A percentile compares a stretch with the other conserved stretches of the same genome.
Conservation (phyloP, 2,113 vertebrate species). For the Athene noctua region DNA sequence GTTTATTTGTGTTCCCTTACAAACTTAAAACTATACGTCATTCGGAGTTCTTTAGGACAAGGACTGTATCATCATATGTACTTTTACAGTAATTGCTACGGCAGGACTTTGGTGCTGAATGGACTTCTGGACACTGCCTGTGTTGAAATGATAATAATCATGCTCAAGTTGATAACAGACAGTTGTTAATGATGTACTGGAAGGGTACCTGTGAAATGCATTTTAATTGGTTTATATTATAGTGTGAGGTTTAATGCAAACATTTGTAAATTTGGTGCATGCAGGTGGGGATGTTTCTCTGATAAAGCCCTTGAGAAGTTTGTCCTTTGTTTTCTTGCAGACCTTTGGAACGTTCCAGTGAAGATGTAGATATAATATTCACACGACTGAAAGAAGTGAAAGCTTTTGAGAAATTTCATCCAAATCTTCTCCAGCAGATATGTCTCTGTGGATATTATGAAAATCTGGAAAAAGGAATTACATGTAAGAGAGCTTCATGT, state of each 20-base stretch:
- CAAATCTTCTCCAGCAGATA: slow-evolving; percentile 92
- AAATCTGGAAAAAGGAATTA: slow-evolving; percentile 94
- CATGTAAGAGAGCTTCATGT: slow-evolving; percentile 78
- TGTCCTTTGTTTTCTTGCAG: slow-evolving; percentile 69
- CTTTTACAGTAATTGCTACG: background rate
- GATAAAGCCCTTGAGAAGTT: background rate
- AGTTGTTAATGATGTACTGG: background rate
- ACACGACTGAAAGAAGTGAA: slow-evolving; percentile 90
- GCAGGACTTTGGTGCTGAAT: background rate
- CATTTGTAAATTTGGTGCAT: background rate
- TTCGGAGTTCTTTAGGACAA: background rate
- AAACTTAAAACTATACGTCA: background rate
- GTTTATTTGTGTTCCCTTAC: background rate
- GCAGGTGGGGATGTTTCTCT: background rate
- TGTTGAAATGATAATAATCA: background rate
- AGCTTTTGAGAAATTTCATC: slow-evolving; percentile 94
- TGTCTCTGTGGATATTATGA: slow-evolving; percentile 95
- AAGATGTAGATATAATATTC: slow-evolving; percentile 96
- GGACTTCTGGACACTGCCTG: background rate
- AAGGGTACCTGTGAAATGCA: background rate
- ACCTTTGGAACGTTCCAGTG: slow-evolving; percentile 90
- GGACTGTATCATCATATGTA: background rate
- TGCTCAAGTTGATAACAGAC: background rate
- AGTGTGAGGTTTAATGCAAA: background rate
- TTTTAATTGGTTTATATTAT: background rate